A percentile compares a stretch with the other conserved stretches of the same genome.
Conservation (phyloP, 2,888 invertebrate species). For the Tiliacea citrago region DNA sequence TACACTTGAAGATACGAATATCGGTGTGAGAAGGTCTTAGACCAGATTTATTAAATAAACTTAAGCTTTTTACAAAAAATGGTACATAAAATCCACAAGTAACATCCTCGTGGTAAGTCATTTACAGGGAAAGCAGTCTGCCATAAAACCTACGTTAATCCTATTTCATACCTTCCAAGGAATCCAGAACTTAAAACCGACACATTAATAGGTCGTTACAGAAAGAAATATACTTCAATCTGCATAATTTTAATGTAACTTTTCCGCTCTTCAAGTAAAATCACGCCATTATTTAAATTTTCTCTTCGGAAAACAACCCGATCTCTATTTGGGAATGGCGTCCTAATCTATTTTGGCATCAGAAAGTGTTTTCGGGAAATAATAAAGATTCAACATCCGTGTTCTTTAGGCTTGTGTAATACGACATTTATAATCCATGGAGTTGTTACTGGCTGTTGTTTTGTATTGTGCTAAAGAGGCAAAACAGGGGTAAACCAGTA, state of each 20-base stretch:
- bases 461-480: conserved; percentile 31
- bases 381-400: conserved; percentile 58
- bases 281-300: conserved; percentile 67
- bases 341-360: conserved; percentile 65
- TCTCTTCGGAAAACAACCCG: conserved; percentile 64
- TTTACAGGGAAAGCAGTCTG: conserved; percentile 23
- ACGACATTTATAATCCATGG: conserved; percentile 46
- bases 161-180: conserved; percentile 30
- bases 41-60: conserved; percentile 10
- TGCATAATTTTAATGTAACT: conserved; percentile 70
- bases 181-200: conserved; percentile 47
- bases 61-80: background rate
- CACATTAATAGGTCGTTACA: conserved; percentile 67
- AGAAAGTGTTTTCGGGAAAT: conserved; percentile 57
- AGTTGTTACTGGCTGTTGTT: conserved; percentile 27
- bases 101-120: conserved; percentile 19
- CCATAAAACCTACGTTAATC: conserved; percentile 48
- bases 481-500: background rate
- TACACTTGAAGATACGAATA: background rate
- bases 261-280: conserved; percentile 57
- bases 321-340: conserved; percentile 60
- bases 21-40: background rate
- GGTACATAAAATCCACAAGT: conserved; percentile 1
- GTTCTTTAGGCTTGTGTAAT: conserved; percentile 45
- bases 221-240: conserved; percentile 68